Base-by-base conservation (phyloP, 2,888 invertebrate genomes). In the Marasmarcha lunaedactyla region DNA sequence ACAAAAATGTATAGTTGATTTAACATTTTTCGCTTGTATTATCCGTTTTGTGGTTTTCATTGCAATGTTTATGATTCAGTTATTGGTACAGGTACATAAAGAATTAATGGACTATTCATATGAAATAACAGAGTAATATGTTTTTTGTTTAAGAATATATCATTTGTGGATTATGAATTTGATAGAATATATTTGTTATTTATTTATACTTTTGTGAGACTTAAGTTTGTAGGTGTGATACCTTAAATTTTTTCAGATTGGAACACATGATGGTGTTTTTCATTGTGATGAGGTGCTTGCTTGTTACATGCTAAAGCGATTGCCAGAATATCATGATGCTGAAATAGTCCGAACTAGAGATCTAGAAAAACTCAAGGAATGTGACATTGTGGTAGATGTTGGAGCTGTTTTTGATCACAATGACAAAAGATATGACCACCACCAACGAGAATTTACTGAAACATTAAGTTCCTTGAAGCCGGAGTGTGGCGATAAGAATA, bases 241-340 rank as follows among this genome's bases (percentile, higher is more conserved):
- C n/a, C n/a, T n/a, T n/a, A n/a, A n/a, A n/a, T n/a, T 10, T 30
- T 34, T 34, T 13, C 13, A 81, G 83, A 91, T 92, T 44, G 92
- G 91, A 5, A 92, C 92, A 0, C 92, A 92, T 51, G 85, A 89
- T 83, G 97, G 97, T 0, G 85, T 86, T 0, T 97, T 97, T 65
- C 97, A 97, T 71, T 96, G 95, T 58, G 97, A 98, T 63, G 97
- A 98, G 71, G 93, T 91, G 0, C 76, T 98, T n/a, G 98, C 97
- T 0, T 97, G 97, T 66, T 95, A 87, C 59, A 89, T 99, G 91
- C 84, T 99, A 12, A 92, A 91, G 60, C 84, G 87, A 37, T 71
- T 98, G 2, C 93, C 95, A 0, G 85, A 89, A 50, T 97, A 91
- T 67, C 86, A 89, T 55, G 86, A 94, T 71, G 93, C 97, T 0